A percentile compares a stretch with the other conserved stretches of the same genome.
Conservation (phyloP, 2,888 invertebrate genomes). For the Arctia plantaginis region DNA sequence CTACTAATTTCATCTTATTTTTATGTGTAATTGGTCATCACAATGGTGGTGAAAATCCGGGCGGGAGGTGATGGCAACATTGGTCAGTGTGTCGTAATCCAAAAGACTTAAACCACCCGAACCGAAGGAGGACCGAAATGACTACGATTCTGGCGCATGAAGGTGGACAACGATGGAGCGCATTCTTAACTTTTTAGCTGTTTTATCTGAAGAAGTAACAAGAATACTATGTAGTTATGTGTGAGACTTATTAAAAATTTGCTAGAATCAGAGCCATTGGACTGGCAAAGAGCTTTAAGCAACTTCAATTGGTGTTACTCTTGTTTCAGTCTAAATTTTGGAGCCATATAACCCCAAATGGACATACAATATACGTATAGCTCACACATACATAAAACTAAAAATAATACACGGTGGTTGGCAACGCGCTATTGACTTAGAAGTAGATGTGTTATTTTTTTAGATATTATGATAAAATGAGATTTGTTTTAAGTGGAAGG, state of each 20-base stretch:
- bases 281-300: neutral
- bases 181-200: neutral
- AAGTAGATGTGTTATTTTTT: neutral
- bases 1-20: neutral
- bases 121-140: neutral
- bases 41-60: neutral
- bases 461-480: neutral
- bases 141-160: neutral
- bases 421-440: neutral
- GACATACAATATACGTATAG: neutral
- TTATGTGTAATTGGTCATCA: neutral
- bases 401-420: neutral
- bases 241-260: neutral
- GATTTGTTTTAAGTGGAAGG: slow-evolving; percentile 19
- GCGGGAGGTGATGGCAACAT: no score
- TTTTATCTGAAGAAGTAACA: neutral
- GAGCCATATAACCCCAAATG: neutral
- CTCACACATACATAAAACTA: neutral
- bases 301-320: neutral
- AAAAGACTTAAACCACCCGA: neutral
- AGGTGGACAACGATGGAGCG: no score
- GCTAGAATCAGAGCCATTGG: neutral
- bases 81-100: neutral
- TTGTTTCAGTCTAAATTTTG: neutral
- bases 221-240: neutral